phyloP scores from a whole-genome alignment of 2,888 invertebrate species.

The Lasioglossum villosulum region DNA sequence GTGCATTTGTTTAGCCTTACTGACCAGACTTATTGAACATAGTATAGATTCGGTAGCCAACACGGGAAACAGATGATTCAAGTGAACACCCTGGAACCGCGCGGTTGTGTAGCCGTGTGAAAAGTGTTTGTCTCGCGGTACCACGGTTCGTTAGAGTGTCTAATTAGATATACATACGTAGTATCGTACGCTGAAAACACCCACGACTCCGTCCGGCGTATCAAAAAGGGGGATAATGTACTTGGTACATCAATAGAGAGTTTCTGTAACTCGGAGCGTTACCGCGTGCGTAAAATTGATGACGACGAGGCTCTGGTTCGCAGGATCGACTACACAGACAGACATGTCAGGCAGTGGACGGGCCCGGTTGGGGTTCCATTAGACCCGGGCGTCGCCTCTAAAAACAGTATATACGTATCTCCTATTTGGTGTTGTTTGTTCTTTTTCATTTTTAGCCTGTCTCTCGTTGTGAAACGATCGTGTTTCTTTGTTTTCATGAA shows the following conservation, averaged over 20 bases:
- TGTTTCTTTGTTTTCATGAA: not conserved
- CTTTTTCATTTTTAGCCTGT: not conserved
- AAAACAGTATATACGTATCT: conserved; percentile 1
- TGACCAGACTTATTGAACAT: not conserved
- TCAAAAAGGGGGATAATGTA: conserved; percentile 74
- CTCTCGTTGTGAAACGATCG: conserved; percentile 32
- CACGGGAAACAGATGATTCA: not conserved
- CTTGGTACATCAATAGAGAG: conserved; percentile 71
- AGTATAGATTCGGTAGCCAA: not conserved
- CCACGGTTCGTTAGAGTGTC: conserved; percentile 7
- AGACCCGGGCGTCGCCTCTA: conserved; percentile 28
- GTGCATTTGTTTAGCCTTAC: not conserved
- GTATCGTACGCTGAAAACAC: conserved; percentile 61
- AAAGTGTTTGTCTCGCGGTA: not conserved
- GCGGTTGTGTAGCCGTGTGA: not conserved
- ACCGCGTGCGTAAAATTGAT: conserved; percentile 41
- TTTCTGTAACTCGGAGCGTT: conserved; percentile 65
- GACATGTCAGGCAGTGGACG: conserved; percentile 61
- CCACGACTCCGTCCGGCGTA: conserved; percentile 71
- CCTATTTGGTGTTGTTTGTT: not conserved
- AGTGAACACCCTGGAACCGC: not conserved
- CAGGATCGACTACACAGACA: conserved; percentile 56
- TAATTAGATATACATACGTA: conserved; percentile 52
- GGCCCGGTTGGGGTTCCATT: conserved; percentile 73
- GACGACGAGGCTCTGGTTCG: conserved; percentile 58